A percentile compares a stretch with the other conserved stretches of the same genome.
Evolutionary conservation across 1,140 invertebrate species (phyloP).

Genomic region (Ceratosolen fusciceps): DNA sequence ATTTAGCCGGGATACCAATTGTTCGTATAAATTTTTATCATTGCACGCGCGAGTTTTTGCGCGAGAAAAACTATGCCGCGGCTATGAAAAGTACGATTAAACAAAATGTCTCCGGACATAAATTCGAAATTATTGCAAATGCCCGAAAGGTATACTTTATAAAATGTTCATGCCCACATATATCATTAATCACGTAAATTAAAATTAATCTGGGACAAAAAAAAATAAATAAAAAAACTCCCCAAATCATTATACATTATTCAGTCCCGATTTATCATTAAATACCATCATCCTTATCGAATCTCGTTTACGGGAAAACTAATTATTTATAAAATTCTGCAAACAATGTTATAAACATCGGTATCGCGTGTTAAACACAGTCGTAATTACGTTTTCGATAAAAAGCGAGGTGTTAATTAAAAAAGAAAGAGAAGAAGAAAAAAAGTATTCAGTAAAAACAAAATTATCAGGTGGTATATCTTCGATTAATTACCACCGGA

Average conservation of each 20-base stretch:
- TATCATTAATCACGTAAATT: slow-evolving; percentile 7
- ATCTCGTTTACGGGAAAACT: no score
- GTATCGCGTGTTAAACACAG: no score
- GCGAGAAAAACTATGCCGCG: background rate
- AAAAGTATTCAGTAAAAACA: background rate
- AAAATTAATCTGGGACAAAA: background rate
- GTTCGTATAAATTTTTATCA: background rate
- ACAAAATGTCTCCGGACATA: background rate
- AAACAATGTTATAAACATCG: no score
- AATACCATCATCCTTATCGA: no score
- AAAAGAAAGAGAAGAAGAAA: no score
- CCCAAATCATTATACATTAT: background rate
- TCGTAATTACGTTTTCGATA: no score
- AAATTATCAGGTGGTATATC: background rate
- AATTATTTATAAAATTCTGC: no score
- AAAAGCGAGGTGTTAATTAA: no score
- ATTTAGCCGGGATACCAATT: background rate
- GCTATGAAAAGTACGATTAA: background rate
- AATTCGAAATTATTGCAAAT: background rate
- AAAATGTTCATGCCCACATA: background rate
- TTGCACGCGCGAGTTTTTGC: background rate
- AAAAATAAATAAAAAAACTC: background rate
- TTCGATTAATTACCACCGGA: background rate
- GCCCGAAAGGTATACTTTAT: background rate
- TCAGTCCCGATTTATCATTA: background rate